These are phyloP conservation scores for Poeciliopsis infans DNA, from an alignment of 2,797 vertebrate genomes.

Conservation along the genomic window DNA sequence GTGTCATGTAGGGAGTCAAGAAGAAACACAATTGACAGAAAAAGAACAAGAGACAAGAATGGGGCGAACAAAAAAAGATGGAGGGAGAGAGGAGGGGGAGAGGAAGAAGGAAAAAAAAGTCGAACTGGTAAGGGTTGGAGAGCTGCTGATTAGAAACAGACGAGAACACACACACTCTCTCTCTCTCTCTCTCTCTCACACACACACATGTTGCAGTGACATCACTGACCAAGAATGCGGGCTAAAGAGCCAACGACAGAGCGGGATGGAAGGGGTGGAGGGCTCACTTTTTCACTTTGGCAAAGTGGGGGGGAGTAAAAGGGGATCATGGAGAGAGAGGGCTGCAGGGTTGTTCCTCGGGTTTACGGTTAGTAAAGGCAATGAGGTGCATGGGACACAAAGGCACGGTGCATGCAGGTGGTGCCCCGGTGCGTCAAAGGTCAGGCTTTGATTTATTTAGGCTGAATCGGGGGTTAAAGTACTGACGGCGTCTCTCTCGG, in stretches of 20 bases:
- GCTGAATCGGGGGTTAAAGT: constrained; percentile 62
- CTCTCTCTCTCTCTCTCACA: constrained; percentile 47
- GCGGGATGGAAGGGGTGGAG: constrained; percentile 76
- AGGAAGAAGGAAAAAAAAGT: constrained; percentile 49
- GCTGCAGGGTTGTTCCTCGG: constrained; percentile 39
- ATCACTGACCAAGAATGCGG: constrained; percentile 81
- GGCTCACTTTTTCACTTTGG: constrained; percentile 62
- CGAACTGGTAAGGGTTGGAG: constrained; percentile 63
- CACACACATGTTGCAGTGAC: constrained; percentile 75
- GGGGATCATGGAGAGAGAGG: constrained; percentile 53
- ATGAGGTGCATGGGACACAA: constrained; percentile 24
- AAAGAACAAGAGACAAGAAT: constrained; percentile 45
- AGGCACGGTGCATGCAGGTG: constrained; percentile 57
- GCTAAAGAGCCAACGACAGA: constrained; percentile 80
- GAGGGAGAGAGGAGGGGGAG: constrained; percentile 51
- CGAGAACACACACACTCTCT: constrained; percentile 63
- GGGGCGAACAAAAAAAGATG: constrained; percentile 50
- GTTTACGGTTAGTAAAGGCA: constrained; percentile 50
- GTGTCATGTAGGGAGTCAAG: constrained; percentile 17
- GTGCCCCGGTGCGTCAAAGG: constrained; percentile 31
- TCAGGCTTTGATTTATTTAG: constrained; percentile 78
- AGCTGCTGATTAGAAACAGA: constrained; percentile 86
- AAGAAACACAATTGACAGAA: constrained; percentile 6
- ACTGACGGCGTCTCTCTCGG: constrained; percentile 88
- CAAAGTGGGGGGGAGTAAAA: constrained; percentile 37